Evolutionary conservation across 2,113 vertebrate genomes (phyloP), one percentile per base, ranked within the genome.

Genomic region (Crotalus viridis): DNA sequence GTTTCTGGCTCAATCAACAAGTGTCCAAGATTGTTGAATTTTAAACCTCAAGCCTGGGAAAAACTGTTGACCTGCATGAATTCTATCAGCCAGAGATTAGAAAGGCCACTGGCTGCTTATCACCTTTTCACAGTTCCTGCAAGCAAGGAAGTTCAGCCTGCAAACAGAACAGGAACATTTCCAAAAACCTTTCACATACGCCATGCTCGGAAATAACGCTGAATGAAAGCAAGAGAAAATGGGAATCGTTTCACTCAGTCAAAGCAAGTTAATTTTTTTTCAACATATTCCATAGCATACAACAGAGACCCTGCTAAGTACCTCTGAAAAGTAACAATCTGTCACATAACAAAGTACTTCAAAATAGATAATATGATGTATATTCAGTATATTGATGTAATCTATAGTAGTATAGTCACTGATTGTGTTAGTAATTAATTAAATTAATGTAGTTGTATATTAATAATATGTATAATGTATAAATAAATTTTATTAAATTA

Each of bases 41-140:
- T 94, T 88, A 86, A 94, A 85, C 92, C 91, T 94, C 93, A 85
- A 33, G 74, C 91, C 88, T 90, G 89, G 93, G 91, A 93, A 93
- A 93, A 93, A 86, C 92, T 93, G 89, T 94, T 91, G 93, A 51
- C 94, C 91, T 17, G n/a, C 5, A 64, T 93, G 95, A 94, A 89
- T 93, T 48, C 91, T 95, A 94, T 92, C 91, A 90, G 92, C 61
- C 91, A 92, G 89, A 94, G 94, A 94, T 94, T 95, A 95, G 93
- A 51, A 92, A 92, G 93, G 93, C 87, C 91, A 48, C 91, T 10
- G 28, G 81, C 1, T 22, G 46, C 88, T 95, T 95, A 95, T 93
- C 94, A 24, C 91, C 21, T 88, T 33, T 90, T 87, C 87, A 28
- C 54, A 52, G 92, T 88, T 89, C 90, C 89, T 91, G 61, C 51